These are phyloP conservation scores for Ariopsis seemanni DNA, from an alignment of 2,113 vertebrate species.

Conservation along the genomic window DNA sequence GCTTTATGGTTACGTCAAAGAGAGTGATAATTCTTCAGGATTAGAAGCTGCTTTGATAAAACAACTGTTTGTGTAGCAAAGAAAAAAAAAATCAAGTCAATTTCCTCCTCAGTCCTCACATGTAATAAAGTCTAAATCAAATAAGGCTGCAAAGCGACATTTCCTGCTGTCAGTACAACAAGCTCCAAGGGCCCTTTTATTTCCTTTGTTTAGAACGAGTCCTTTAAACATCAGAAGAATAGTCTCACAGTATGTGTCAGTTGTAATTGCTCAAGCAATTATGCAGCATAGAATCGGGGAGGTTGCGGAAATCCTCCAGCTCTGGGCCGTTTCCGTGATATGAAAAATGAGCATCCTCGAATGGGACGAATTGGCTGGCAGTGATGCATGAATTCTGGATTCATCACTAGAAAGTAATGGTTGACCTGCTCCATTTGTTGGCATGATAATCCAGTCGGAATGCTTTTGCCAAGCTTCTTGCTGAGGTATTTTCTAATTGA, in stretches of 20 bases:
- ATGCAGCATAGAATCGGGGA: constrained; percentile 35
- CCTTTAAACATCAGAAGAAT: constrained; percentile 54
- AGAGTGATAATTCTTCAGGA: neutral
- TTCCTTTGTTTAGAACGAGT: constrained; percentile 46
- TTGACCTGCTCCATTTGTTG: constrained; percentile 44
- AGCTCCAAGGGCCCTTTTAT: constrained; percentile 42
- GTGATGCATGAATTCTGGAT: constrained; percentile 36
- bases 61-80: neutral
- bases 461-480: constrained; percentile 24
- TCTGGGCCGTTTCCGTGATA: constrained; percentile 43
- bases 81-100: constrained; percentile 2
- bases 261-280: constrained; percentile 58
- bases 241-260: constrained; percentile 48
- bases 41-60: constrained; percentile 22
- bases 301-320: constrained; percentile 29
- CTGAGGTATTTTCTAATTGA: constrained; percentile 36
- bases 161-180: constrained; percentile 42
- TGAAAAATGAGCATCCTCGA: constrained; percentile 47
- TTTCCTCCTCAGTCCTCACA: constrained; percentile 31
- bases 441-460: constrained; percentile 33
- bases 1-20: neutral
- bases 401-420: constrained; percentile 38
- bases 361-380: constrained; percentile 23
- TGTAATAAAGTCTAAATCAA: constrained; percentile 51
- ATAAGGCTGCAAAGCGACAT: constrained; percentile 41